Percentiles rank a stretch among this genome's conserved stretches.
Conservation (phyloP, 2,888 invertebrate genomes). For the Siphonodentalium dalli region DNA sequence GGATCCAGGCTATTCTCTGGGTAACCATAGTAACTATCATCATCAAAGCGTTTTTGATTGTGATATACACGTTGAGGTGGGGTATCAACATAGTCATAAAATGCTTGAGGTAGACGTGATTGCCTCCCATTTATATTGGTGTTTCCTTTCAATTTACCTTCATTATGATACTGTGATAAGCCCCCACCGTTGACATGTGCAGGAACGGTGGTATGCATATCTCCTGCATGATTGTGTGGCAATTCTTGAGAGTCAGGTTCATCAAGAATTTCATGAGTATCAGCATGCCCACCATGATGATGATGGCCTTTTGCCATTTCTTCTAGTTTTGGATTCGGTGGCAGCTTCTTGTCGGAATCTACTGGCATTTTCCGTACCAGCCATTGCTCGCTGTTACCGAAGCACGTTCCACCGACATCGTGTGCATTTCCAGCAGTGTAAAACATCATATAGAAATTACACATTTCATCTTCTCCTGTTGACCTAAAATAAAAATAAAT, state of each 20-base stretch:
- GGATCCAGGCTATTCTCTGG: not conserved
- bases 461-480: slow-evolving; percentile 65
- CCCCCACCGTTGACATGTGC: not conserved
- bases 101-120: not conserved
- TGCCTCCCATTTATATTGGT: too few species aligned
- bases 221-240: too few species aligned
- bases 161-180: too few species aligned
- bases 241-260: not conserved
- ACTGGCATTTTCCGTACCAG: slow-evolving; percentile 59
- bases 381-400: slow-evolving; percentile 35
- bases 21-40: too few species aligned
- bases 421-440: slow-evolving; percentile 49
- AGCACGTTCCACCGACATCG: slow-evolving; percentile 36
- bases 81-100: not conserved
- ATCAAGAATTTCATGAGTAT: slow-evolving; percentile 19
- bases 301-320: slow-evolving; percentile 45
- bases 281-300: slow-evolving; percentile 31
- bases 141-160: too few species aligned
- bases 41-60: too few species aligned
- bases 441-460: slow-evolving; percentile 66
- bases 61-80: not conserved
- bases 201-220: not conserved
- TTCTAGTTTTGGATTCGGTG: slow-evolving; percentile 66
- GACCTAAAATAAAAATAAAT: slow-evolving; percentile 35
- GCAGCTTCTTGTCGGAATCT: slow-evolving; percentile 65